Evolutionary conservation across 2,888 invertebrate species (phyloP).

Genomic region (Ptychoptera contaminata): DNA sequence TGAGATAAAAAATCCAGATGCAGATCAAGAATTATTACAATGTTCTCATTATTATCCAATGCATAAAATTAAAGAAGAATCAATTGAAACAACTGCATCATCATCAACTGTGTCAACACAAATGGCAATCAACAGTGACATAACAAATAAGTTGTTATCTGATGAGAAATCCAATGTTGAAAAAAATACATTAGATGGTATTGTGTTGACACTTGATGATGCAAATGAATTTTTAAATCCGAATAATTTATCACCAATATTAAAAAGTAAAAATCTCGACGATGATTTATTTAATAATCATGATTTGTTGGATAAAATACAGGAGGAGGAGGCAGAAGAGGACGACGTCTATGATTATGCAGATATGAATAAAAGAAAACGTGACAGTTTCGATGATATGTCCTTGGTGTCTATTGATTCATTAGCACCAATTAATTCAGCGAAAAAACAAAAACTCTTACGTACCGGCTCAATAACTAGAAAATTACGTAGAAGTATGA

Average conservation of each 20-base stretch:
- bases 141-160: no score
- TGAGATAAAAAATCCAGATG: no score
- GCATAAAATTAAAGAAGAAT: no score
- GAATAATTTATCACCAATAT: slow-evolving; percentile 25
- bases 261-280: slow-evolving; percentile 9
- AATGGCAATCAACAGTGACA: no score
- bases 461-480: slow-evolving; percentile 29
- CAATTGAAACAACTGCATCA: no score
- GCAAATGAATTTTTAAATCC: slow-evolving; percentile 17
- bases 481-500: slow-evolving; percentile 27
- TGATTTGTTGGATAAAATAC: slow-evolving; percentile 16
- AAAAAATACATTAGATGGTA: slow-evolving; percentile 11
- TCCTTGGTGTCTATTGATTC: slow-evolving; percentile 28
- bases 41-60: no score
- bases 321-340: slow-evolving; percentile 29
- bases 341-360: slow-evolving; percentile 25
- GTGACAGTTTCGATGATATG: slow-evolving; percentile 26
- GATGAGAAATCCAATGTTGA: background rate
- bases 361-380: slow-evolving; percentile 27
- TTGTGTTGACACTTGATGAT: slow-evolving; percentile 13
- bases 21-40: no score
- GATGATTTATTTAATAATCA: background rate
- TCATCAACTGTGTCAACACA: no score
- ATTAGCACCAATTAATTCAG: slow-evolving; percentile 18
- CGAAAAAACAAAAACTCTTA: slow-evolving; percentile 29